These are phyloP conservation scores for Eumaeus atala DNA, from an alignment of 1,140 invertebrate species.

Conservation along the genomic window DNA sequence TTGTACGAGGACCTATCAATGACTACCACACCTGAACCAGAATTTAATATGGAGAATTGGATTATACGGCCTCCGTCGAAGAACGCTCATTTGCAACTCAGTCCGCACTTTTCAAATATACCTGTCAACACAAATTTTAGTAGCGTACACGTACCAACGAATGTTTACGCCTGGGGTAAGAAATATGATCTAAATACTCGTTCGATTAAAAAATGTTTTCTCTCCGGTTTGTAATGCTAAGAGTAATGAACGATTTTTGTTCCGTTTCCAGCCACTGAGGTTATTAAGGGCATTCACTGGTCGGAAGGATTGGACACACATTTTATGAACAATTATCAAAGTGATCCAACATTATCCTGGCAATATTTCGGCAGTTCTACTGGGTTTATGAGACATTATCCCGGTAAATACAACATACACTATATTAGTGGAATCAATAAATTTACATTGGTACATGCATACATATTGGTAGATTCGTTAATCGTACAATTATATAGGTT, in stretches of 20 bases:
- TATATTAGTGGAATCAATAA: no score
- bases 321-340: conserved; percentile 91
- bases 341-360: conserved; percentile 93
- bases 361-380: conserved; percentile 97
- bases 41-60: conserved; percentile 72
- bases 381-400: conserved; percentile 96
- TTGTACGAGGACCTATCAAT: conserved; percentile 47
- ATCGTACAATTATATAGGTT: no score
- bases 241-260: conserved; percentile 6
- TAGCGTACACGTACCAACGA: conserved; percentile 95
- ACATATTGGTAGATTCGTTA: no score
- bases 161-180: conserved; percentile 93
- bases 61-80: conserved; percentile 72
- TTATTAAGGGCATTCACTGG: conserved; percentile 83
- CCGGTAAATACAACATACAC: conserved; percentile 75
- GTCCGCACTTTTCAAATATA: conserved; percentile 86
- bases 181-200: conserved; percentile 20
- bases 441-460: no score
- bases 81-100: conserved; percentile 75
- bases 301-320: conserved; percentile 90
- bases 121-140: conserved; percentile 89
- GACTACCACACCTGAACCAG: conserved; percentile 68
- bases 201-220: not conserved
- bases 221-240: not conserved
- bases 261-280: conserved; percentile 75